Base-by-base conservation (phyloP, 2,888 invertebrate species). In the Hylaea fasciaria region DNA sequence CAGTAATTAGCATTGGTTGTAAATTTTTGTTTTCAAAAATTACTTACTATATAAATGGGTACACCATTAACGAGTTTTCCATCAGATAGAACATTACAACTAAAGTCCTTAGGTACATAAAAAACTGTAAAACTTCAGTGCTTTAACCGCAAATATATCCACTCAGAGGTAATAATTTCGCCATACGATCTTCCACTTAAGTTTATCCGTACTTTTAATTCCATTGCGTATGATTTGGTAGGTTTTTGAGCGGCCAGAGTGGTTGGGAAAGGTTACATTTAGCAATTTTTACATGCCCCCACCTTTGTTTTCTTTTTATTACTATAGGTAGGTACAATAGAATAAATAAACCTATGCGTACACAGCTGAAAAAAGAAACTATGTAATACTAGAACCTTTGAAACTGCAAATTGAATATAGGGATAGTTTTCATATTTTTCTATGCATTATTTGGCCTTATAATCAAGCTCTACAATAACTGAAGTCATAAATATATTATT, bases 151-250 rank as follows among this genome's bases (percentile, higher is more conserved):
- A 54, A 59, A 44, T 44, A 16, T 58, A 48, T 57, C 16, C 45
- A 50, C 45, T 56, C 13, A 14, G 39, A 47, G 46, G 44, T 32
- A 43, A 52, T 56, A 56, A 52, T 56, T 61, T 52, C 9, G 35
- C 40, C 39, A 58, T 60, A 65, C 64, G 67, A 58, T 62, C 58
- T n/a, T 55, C 62, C 62, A 65, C 76, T 76, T 73, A 80, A 80
- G 70, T 80, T 80, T 77, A 72, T 71, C 68, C 59, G 55, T 58
- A 57, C 79, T 85, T 87, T 83, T 84, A 78, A 74, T 87, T 86
- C 80, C 85, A 85, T 87, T 86, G 84, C 74, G 74, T 73, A 82
- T 76, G 78, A 81, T 83, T 80, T 75, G 77, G 68, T 68, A 72
- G 68, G 76, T 78, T 74, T 76, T 74, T 65, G 59, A 64, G 68